phyloP scores from a whole-genome alignment of 2,888 invertebrate genomes.

The Plemyria rubiginata region DNA sequence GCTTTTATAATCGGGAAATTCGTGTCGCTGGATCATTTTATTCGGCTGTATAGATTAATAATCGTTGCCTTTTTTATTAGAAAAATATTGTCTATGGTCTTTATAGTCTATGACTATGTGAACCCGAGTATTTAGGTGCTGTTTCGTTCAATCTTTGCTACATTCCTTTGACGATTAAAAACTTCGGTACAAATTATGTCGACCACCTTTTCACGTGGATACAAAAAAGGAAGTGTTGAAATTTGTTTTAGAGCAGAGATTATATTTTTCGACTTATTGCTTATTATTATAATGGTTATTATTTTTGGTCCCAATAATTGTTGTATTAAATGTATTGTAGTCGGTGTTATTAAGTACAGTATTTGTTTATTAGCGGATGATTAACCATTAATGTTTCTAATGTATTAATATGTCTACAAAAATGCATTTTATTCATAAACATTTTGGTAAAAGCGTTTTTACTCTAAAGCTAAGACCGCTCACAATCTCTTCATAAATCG shows the following conservation, averaged over 20 bases:
- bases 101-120: constrained; percentile 47
- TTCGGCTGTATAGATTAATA: constrained; percentile 40
- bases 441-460: constrained; percentile 14
- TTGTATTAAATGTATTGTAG: constrained; percentile 67
- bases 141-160: constrained; percentile 59
- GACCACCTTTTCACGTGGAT: constrained; percentile 36
- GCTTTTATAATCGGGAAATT: constrained; percentile 36
- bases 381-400: constrained; percentile 54
- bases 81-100: constrained; percentile 38
- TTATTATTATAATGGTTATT: constrained; percentile 51
- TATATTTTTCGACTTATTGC: constrained; percentile 81
- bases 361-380: constrained; percentile 61
- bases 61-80: constrained; percentile 36
- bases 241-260: constrained; percentile 74
- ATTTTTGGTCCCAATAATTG: constrained; percentile 62
- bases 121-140: constrained; percentile 64
- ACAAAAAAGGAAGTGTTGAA: constrained; percentile 75
- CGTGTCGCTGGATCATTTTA: constrained; percentile 54
- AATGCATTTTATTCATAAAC: constrained; percentile 29
- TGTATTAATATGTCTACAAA: constrained; percentile 43
- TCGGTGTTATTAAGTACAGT: constrained; percentile 67
- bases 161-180: constrained; percentile 71
- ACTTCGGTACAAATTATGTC: constrained; percentile 59
- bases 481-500: constrained; percentile 9
- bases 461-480: constrained; percentile 11